A percentile compares a stretch with the other conserved stretches of the same genome.
phyloP scores from a whole-genome alignment of 35 echinoderm and acorn worm species.

The Patiria miniata region DNA sequence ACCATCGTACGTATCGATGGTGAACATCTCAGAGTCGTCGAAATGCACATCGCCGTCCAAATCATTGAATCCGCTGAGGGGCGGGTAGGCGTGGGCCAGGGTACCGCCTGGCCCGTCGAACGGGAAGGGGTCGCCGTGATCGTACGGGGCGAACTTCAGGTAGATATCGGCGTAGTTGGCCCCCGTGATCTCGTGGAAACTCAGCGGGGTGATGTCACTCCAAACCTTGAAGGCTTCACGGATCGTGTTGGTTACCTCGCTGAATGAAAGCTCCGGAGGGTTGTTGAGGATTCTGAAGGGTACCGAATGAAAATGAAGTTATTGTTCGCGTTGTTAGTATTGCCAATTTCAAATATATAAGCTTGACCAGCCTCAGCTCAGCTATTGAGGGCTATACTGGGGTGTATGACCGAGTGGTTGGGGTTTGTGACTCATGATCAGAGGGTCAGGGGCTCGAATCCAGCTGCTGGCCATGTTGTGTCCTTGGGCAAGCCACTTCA shows the following conservation, averaged over 20 bases:
- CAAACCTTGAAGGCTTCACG: constrained; percentile 71
- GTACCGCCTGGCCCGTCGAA: constrained; percentile 80
- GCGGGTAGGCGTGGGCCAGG: constrained; percentile 84
- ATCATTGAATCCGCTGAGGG: constrained; percentile 48
- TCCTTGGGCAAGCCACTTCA: too few species aligned
- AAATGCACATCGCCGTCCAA: constrained; percentile 93
- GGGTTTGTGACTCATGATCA: too few species aligned
- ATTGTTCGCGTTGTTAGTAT: too few species aligned
- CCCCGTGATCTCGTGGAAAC: constrained; percentile 54
- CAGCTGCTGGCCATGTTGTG: too few species aligned
- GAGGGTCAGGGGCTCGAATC: too few species aligned
- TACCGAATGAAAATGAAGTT: neutral
- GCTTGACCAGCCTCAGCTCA: neutral
- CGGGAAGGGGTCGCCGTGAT: constrained; percentile 74
- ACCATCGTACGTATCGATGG: neutral
- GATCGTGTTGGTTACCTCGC: constrained; percentile 37
- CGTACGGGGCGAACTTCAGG: constrained; percentile 50
- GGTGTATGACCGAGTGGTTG: too few species aligned
- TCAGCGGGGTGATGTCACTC: constrained; percentile 69
- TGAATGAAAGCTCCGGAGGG: constrained; percentile 28
- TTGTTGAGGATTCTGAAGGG: constrained; percentile 62
- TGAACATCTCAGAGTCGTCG: constrained; percentile 77
- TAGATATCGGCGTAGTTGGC: constrained; percentile 68
- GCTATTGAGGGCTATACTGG: neutral
- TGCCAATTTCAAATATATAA: neutral